Evolutionary conservation across 2,113 vertebrate species (phyloP), one percentile per base, ranked within the genome.

Genomic region (Labeo rohita): DNA sequence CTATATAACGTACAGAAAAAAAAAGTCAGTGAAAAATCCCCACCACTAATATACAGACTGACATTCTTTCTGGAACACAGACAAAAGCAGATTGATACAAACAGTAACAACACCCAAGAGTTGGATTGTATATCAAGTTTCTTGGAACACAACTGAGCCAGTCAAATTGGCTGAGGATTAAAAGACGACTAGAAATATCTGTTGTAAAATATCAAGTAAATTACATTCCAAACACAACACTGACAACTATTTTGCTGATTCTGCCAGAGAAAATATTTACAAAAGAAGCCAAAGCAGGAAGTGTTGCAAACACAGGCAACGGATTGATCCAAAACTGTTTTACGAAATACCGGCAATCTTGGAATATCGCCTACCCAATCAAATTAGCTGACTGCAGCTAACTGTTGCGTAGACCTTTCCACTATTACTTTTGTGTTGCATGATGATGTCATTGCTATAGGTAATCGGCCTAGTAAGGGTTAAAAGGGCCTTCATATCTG

Each of bases 201-300:
- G 43, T 23, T 8, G 66, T 18, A 16, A 49, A 75, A 75, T 75
- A 50, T 75, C 73, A 75, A 75, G 18, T 75, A 75, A 75, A 28
- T 50, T 23, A 28, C n/a, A 49, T 74, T 74, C 43, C 72, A 74
- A 49, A 23, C 72, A 74, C 72, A 49, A 74, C 72, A 74, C 21
- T 45, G 72, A 45, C 21, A 74, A 21, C 21, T 13, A 49, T 49
- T 12, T 74, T 74, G 9, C 43, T 8, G 43, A 7, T 74, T 75
- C 73, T 75, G 73, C 73, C 73, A 75, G 73, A 75, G n/a, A 75
- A 74, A 75, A 75, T n/a, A 75, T 47, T 75, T 75, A 12, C 73
- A 50, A 75, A 50, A 50, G 73, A 75, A 50, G 73, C 73, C 73
- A 75, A 75, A 13, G 73, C 47, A 75, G 45, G n/a, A 75, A 50